These are phyloP conservation scores for Megaustenia siamemsis DNA, from an alignment of 2,888 invertebrate genomes.

Conservation along the genomic window DNA sequence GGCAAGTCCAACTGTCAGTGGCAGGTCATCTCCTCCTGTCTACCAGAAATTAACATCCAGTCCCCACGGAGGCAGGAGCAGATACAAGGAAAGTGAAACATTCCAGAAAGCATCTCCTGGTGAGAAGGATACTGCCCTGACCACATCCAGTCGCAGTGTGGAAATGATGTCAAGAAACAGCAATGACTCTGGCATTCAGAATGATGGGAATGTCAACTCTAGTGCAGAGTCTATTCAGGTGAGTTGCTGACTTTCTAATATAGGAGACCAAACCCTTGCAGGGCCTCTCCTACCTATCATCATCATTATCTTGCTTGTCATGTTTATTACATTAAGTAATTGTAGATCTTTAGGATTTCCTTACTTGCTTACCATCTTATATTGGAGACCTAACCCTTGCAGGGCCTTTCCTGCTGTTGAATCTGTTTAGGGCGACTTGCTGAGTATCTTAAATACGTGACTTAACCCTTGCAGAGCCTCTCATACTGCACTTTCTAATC, in stretches of 20 bases:
- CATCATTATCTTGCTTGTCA: no score
- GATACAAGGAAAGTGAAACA: background rate
- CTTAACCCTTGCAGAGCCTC: no score
- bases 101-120: background rate
- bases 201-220: constrained; percentile 70
- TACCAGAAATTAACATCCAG: constrained; percentile 38
- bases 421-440: no score
- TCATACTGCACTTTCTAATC: no score
- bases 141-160: background rate
- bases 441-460: no score
- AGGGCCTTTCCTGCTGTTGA: no score
- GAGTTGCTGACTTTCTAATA: constrained; percentile 12
- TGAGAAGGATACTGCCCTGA: background rate
- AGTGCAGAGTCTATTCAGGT: constrained; percentile 73
- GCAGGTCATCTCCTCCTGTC: constrained; percentile 41
- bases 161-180: constrained; percentile 71
- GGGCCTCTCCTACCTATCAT: no score
- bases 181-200: constrained; percentile 75
- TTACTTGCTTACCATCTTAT: no score
- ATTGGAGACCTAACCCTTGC: no score
- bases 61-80: constrained; percentile 22
- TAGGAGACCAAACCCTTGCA: background rate
- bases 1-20: constrained; percentile 29
- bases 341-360: no score
- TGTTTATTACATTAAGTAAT: no score